Evolutionary conservation across 2,797 vertebrate genomes (phyloP).

Genomic region (Sciaenops ocellatus): DNA sequence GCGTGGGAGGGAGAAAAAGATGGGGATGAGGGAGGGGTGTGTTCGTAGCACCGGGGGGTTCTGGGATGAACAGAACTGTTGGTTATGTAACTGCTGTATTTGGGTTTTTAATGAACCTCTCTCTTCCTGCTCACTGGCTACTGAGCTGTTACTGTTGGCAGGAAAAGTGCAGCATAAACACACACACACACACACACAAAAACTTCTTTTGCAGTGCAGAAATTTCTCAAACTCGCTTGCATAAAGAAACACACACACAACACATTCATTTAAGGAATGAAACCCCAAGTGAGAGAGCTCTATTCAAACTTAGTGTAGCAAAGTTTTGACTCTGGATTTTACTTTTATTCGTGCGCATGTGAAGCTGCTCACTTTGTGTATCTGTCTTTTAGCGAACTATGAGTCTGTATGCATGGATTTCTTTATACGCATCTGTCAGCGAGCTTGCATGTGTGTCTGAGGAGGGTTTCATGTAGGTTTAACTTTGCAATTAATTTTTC

Average conservation of each 20-base stretch:
- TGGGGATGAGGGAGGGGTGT: conserved; percentile 73
- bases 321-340: conserved; percentile 31
- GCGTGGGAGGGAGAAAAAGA: conserved; percentile 68
- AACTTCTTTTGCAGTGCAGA: conserved; percentile 55
- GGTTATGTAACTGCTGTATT: conserved; percentile 84
- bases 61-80: conserved; percentile 77
- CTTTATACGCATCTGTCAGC: conserved; percentile 33
- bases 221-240: conserved; percentile 49
- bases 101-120: conserved; percentile 85
- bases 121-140: conserved; percentile 80
- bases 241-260: conserved; percentile 50
- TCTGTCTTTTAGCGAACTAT: not conserved
- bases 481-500: conserved; percentile 76
- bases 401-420: conserved; percentile 30
- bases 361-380: conserved; percentile 20
- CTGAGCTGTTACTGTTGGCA: conserved; percentile 86
- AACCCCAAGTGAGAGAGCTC: conserved; percentile 45
- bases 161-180: conserved; percentile 70
- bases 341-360: conserved; percentile 16
- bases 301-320: conserved; percentile 38
- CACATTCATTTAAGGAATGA: conserved; percentile 59
- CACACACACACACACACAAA: conserved; percentile 43
- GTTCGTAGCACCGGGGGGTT: conserved; percentile 65
- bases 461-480: conserved; percentile 55
- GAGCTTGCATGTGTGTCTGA: conserved; percentile 49